A percentile compares a stretch with the other conserved stretches of the same genome.
These are phyloP conservation scores for Centruroides sculpturatus DNA, from an alignment of 1,140 invertebrate genomes.

Conservation along the genomic window DNA sequence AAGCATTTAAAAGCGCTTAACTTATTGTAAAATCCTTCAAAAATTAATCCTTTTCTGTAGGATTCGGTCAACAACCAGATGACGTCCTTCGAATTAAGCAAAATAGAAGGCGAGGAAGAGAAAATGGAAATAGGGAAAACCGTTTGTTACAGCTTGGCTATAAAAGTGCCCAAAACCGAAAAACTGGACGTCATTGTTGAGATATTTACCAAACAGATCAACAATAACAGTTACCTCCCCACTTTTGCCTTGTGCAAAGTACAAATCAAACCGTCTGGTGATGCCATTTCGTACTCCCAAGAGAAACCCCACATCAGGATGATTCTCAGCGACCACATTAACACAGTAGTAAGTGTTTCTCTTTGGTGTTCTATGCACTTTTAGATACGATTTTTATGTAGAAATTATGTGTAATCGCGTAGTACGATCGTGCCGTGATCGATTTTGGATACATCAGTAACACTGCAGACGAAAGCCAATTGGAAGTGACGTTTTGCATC, in stretches of 20 bases:
- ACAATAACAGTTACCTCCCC: constrained; percentile 11
- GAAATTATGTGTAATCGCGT: not conserved
- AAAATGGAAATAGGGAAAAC: constrained; percentile 10
- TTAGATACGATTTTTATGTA: too few relatives aligned
- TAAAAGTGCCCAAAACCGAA: constrained; percentile 11
- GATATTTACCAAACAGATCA: constrained; percentile 21
- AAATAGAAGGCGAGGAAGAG: constrained; percentile 9
- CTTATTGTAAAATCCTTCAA: not conserved
- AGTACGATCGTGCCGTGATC: constrained; percentile 32
- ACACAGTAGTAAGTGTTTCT: constrained; percentile 15
- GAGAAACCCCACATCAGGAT: constrained; percentile 7
- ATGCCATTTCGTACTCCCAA: constrained; percentile 3
- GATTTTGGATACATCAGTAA: constrained; percentile 22
- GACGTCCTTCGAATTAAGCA: constrained; percentile 11
- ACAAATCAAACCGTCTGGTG: constrained; percentile 1
- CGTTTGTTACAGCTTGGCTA: constrained; percentile 11
- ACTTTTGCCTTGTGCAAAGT: constrained; percentile 18
- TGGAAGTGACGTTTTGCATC: constrained; percentile 25
- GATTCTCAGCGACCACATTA: constrained; percentile 9
- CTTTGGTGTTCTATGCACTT: not conserved
- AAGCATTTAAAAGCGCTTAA: not conserved
- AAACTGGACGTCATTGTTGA: constrained; percentile 21
- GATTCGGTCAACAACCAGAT: constrained; percentile 1
- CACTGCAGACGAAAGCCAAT: constrained; percentile 19
- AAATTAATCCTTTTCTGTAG: not conserved